phyloP scores from a whole-genome alignment of 2,888 invertebrate genomes.

The Hirtodrosophila trivittata region DNA sequence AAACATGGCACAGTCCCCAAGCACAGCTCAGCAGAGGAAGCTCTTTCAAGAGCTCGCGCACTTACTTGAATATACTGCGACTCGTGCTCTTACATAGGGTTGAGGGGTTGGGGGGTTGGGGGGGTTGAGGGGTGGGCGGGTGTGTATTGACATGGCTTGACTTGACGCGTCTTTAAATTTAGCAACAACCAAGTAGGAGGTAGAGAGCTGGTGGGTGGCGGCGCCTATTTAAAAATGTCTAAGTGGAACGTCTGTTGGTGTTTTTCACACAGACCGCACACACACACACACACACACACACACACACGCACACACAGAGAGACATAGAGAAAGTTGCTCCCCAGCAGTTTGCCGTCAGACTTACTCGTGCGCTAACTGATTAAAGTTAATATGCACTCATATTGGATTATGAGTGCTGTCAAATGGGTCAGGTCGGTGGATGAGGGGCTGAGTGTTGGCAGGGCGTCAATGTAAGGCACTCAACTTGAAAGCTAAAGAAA shows the following conservation, averaged over 20 bases:
- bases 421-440: conserved; percentile 53
- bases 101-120: background rate
- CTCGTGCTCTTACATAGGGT: background rate
- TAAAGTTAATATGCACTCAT: conserved; percentile 78
- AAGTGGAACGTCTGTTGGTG: conserved; percentile 60
- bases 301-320: background rate
- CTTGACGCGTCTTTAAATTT: conserved; percentile 60
- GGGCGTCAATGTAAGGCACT: conserved; percentile 57
- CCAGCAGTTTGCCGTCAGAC: conserved; percentile 16
- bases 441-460: background rate
- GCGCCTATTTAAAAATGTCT: conserved; percentile 63
- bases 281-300: background rate
- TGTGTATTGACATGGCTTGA: conserved; percentile 56
- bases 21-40: background rate
- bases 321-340: background rate
- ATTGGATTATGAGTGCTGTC: conserved; percentile 76
- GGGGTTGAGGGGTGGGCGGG: background rate
- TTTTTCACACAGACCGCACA: conserved; percentile 1
- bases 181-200: conserved; percentile 20
- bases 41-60: background rate
- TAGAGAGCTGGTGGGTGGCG: background rate
- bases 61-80: background rate
- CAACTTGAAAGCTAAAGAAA: conserved; percentile 67
- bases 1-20: no score
- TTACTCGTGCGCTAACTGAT: conserved; percentile 72